These are phyloP conservation scores for Stictocephala bisonia DNA, from an alignment of 2,888 invertebrate species.

Conservation along the genomic window DNA sequence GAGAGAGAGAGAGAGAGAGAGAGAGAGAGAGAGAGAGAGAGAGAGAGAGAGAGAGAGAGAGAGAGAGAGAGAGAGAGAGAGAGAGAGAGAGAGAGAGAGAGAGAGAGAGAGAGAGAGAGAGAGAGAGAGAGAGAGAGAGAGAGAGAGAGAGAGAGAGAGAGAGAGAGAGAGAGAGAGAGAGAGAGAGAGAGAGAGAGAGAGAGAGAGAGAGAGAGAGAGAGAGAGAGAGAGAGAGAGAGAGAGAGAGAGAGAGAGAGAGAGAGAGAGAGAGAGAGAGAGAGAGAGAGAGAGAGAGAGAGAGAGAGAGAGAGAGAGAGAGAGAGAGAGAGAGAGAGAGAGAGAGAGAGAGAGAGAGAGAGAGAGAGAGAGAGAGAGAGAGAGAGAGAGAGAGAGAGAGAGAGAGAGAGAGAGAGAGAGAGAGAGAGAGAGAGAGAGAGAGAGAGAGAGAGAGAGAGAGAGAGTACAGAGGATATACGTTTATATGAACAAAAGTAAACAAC, in stretches of 20 bases:
- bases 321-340: no score
- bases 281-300: slow-evolving; percentile 19
- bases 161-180: slow-evolving; percentile 12
- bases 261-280: slow-evolving; percentile 15
- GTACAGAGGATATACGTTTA: not conserved
- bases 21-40: no score
- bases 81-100: slow-evolving; percentile 12
- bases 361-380: no score
- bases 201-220: slow-evolving; percentile 12
- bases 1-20: no score
- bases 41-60: no score
- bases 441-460: no score
- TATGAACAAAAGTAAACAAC: no score
- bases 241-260: slow-evolving; percentile 12
- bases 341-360: no score
- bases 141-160: slow-evolving; percentile 15
- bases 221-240: slow-evolving; percentile 15
- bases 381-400: no score
- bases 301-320: slow-evolving; percentile 18
- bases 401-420: no score
- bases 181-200: slow-evolving; percentile 15
- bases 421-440: no score
- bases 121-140: slow-evolving; percentile 12
- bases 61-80: slow-evolving; percentile 15
- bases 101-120: slow-evolving; percentile 15